phyloP scores from a whole-genome alignment of 1,140 invertebrate species.

The Artemia franciscana region DNA sequence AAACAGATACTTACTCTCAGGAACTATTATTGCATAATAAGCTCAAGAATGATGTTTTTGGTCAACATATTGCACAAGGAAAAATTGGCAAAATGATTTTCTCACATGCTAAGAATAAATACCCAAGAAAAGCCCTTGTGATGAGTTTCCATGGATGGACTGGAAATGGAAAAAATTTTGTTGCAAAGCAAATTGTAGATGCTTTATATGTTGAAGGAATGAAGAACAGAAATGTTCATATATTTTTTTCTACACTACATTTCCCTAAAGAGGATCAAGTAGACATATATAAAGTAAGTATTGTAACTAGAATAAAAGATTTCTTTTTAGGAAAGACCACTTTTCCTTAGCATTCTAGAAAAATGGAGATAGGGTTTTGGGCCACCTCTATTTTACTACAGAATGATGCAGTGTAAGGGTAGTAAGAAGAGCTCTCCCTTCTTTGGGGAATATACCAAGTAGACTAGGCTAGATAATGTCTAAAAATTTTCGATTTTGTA shows the following conservation, averaged over 20 bases:
- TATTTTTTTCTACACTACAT: conserved; percentile 28
- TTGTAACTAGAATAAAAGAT: not conserved
- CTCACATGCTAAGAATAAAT: conserved; percentile 3
- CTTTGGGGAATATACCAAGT: too few species aligned
- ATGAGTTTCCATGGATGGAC: conserved; percentile 22
- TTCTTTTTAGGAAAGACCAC: too few species aligned
- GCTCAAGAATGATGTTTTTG: conserved; percentile 5
- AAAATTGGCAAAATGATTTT: conserved; percentile 1
- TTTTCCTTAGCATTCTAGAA: too few species aligned
- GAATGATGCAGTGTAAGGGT: too few species aligned
- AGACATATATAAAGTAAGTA: not conserved
- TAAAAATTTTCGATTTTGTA: too few species aligned
- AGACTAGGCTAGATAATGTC: too few species aligned
- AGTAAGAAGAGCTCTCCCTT: too few species aligned
- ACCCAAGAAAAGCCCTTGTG: conserved; percentile 8
- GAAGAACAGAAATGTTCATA: conserved; percentile 28
- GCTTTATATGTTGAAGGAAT: conserved; percentile 26
- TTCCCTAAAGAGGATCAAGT: conserved; percentile 20
- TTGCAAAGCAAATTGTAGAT: conserved; percentile 28
- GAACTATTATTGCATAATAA: not conserved
- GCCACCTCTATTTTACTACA: too few species aligned
- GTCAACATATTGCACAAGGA: conserved; percentile 7
- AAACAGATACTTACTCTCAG: too few species aligned
- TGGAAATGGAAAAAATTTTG: conserved; percentile 28
- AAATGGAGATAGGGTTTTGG: too few species aligned